Conservation (phyloP, 2,113 vertebrate genomes). For the Podiceps cristatus region DNA sequence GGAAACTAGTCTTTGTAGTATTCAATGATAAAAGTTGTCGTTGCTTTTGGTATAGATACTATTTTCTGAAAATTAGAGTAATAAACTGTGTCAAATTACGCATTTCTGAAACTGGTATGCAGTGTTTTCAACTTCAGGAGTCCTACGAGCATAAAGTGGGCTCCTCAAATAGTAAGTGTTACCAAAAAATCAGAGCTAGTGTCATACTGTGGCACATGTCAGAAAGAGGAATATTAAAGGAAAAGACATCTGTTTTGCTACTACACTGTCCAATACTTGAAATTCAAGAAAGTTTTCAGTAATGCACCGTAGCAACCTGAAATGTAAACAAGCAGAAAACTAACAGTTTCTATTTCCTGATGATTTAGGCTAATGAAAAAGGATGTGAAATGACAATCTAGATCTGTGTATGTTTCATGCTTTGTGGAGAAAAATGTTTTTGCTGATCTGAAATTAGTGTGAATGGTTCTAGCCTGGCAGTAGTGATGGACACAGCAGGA, state of each 20-base stretch:
- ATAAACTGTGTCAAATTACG: not conserved
- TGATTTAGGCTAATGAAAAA: not conserved
- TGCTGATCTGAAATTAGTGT: not conserved
- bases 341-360: not conserved
- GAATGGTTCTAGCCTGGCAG: not conserved
- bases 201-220: not conserved
- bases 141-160: not conserved
- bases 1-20: not conserved
- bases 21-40: not conserved
- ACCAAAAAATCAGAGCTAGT: not conserved
- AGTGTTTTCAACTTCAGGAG: not conserved
- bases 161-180: not conserved
- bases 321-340: not conserved
- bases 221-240: not conserved
- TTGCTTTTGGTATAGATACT: not conserved
- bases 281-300: not conserved
- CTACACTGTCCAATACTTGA: not conserved
- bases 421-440: not conserved
- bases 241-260: not conserved
- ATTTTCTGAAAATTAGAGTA: not conserved
- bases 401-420: not conserved
- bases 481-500: not conserved
- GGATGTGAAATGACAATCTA: not conserved
- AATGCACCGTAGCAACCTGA: not conserved
- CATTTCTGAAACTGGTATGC: not conserved